These are phyloP conservation scores for Orchesella flavescens DNA, from an alignment of 2,888 invertebrate species.

Conservation along the genomic window DNA sequence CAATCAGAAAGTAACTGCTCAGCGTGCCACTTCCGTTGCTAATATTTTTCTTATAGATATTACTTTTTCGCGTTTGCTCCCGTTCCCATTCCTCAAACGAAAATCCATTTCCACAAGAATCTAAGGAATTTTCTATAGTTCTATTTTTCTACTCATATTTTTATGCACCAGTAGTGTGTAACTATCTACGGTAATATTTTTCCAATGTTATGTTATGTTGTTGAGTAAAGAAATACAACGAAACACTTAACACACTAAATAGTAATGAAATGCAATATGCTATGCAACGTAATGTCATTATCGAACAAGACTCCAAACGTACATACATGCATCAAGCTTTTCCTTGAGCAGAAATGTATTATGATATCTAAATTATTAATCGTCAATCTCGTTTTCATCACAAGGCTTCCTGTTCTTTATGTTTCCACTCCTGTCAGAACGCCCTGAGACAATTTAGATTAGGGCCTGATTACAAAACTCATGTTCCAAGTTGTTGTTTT, in stretches of 20 bases:
- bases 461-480: constrained; percentile 38
- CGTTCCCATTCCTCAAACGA: constrained; percentile 22
- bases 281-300: too few relatives aligned
- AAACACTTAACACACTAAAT: too few relatives aligned
- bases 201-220: too few relatives aligned
- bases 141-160: neutral
- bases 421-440: constrained; percentile 58
- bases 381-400: constrained; percentile 59
- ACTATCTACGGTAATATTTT: neutral
- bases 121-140: constrained; percentile 33
- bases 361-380: constrained; percentile 59
- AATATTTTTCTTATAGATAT: neutral
- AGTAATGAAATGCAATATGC: too few relatives aligned
- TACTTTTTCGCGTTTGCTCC: constrained; percentile 20
- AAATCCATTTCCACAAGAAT: constrained; percentile 48
- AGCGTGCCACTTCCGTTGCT: neutral
- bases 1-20: constrained; percentile 7
- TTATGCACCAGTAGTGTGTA: neutral
- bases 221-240: too few relatives aligned
- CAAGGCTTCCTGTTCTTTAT: constrained; percentile 59
- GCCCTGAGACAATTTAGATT: constrained; percentile 60
- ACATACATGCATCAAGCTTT: too few relatives aligned
- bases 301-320: too few relatives aligned
- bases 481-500: constrained; percentile 7
- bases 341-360: constrained; percentile 16